Percentiles rank a stretch among this genome's conserved stretches.
phyloP scores from a whole-genome alignment of 2,888 invertebrate species.

The Stenotaenia linearis region DNA sequence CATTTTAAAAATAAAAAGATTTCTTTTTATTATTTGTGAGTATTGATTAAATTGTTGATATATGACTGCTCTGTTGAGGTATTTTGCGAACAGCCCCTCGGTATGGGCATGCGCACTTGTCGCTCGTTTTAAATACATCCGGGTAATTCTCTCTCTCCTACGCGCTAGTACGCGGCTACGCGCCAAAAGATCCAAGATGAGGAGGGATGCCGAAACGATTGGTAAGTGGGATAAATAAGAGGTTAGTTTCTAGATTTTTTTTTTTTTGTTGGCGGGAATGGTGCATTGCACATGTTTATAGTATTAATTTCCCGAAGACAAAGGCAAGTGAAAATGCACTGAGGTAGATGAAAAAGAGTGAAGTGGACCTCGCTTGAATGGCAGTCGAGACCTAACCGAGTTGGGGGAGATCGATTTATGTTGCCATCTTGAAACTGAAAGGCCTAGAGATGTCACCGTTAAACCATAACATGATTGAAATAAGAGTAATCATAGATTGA shows the following conservation, averaged over 20 bases:
- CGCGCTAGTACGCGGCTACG: constrained; percentile 21
- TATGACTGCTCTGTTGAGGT: too few relatives aligned
- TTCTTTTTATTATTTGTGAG: neutral
- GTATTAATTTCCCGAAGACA: neutral
- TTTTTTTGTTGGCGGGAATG: neutral
- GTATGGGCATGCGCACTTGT: constrained; percentile 10
- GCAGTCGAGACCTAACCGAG: neutral
- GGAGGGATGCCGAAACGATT: constrained; percentile 13
- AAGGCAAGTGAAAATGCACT: neutral
- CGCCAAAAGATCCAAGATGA: constrained; percentile 30
- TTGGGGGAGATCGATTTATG: constrained; percentile 29
- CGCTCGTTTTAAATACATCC: constrained; percentile 16
- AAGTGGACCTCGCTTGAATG: neutral
- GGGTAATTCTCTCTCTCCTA: neutral
- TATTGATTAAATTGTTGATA: neutral
- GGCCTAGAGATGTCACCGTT: neutral
- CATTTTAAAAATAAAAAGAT: neutral
- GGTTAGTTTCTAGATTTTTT: constrained; percentile 1
- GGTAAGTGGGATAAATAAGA: neutral
- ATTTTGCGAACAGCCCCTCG: neutral
- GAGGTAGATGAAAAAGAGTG: neutral
- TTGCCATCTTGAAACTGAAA: constrained; percentile 30
- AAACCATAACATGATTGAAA: neutral
- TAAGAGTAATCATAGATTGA: neutral
- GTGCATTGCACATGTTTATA: neutral